Evolutionary conservation across 2,888 invertebrate species (phyloP), one percentile per base, ranked within the genome.

Genomic region (Troides aeacus): DNA sequence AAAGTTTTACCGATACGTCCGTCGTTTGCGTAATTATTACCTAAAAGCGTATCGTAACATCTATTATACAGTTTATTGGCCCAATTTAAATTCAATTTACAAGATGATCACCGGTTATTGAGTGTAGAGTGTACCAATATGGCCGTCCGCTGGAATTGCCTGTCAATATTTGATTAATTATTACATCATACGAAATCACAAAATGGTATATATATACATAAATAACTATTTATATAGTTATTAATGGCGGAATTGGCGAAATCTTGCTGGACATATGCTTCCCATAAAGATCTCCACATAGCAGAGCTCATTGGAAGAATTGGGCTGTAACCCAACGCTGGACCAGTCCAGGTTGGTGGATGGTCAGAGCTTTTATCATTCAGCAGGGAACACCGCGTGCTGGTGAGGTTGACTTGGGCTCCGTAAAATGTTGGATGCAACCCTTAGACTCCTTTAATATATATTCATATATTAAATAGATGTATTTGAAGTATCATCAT

Each of bases 61-160:
- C 59, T 61, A 65, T 73, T 69, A 72, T 73, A 63, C 68, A 70
- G 71, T 64, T 72, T 69, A 72, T 75, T 74, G 74, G 71, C 74
- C 72, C 53, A 62, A 74, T 74, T 72, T 71, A 68, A 74, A 77
- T 77, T 74, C 73, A 75, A 77, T 75, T 73, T 74, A 67, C 64
- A 74, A 65, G 66, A 63, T 71, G 71, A 69, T 68, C 39, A 24
- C 68, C 70, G 58, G 56, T 67, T 71, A 69, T 62, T 39, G 36
- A 39, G 59, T 66, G 69, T 66, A 63, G 50, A 59, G 59, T 58
- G 50, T 36, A 23, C 50, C 42, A 59, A 70, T 56, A 70, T 59
- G 66, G 63, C 46, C 46, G 50, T 39, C 24, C 30, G 36, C 50
- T 46, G 24, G 58, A 59, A 66, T 70, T 58, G 59, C 12, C 66